Evolutionary conservation across 2,113 vertebrate species (phyloP).

Genomic region (Propithecus coquereli): DNA sequence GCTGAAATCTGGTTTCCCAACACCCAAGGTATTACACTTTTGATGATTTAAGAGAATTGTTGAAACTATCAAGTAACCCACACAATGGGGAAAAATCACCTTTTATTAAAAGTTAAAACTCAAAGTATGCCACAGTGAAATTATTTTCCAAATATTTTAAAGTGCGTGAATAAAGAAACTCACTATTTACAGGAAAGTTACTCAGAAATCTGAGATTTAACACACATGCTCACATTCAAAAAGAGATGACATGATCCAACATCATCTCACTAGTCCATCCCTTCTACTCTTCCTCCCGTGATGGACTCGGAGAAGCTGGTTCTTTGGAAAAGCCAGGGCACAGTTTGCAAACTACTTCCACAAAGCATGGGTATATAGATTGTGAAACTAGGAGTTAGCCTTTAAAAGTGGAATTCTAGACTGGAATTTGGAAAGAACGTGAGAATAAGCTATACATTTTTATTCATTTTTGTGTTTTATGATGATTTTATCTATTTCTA

Average conservation of each 20-base stretch:
- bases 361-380: fast-evolving
- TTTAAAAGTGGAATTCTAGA: neutral
- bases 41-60: neutral
- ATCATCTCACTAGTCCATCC: neutral
- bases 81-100: neutral
- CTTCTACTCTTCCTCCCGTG: neutral
- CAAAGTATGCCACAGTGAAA: neutral
- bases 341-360: neutral
- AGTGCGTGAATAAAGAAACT: neutral
- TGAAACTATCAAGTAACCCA: neutral
- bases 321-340: neutral
- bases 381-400: neutral
- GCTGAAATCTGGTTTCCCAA: neutral
- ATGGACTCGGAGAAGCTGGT: neutral
- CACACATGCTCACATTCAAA: neutral
- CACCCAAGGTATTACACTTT: neutral
- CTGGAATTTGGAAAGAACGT: neutral
- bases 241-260: fast-evolving
- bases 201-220: neutral
- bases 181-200: neutral
- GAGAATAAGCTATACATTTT: neutral
- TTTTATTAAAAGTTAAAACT: neutral
- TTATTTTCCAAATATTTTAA: neutral
- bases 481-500: neutral
- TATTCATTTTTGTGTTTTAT: neutral